Conservation (phyloP, 2,797 vertebrate genomes). For the Scolopax rusticola region DNA sequence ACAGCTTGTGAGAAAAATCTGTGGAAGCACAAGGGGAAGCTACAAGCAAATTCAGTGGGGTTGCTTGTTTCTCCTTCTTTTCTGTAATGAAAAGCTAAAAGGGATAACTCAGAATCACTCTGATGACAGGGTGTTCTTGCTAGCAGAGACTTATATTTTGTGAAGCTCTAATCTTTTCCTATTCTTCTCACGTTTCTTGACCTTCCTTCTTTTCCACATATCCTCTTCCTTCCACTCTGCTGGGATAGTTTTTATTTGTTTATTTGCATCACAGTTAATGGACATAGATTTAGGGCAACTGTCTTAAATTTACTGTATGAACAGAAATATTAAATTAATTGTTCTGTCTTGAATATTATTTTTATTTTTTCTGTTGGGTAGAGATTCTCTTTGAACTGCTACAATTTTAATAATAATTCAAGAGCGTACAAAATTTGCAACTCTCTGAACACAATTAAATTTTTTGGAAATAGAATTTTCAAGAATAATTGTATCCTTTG, state of each 20-base stretch:
- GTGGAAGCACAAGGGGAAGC: not conserved
- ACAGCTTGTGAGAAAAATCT: not conserved
- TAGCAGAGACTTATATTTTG: not conserved
- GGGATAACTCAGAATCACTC: not conserved
- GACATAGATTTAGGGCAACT: not conserved
- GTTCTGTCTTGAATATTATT: not conserved
- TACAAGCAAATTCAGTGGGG: not conserved
- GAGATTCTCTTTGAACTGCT: not conserved
- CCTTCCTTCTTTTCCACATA: not conserved
- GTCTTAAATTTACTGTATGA: not conserved
- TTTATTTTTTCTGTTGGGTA: not conserved
- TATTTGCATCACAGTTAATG: not conserved
- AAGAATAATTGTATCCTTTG: not conserved
- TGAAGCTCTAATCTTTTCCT: not conserved
- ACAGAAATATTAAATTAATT: not conserved
- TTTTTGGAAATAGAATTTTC: constrained; percentile 24
- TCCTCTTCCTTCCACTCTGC: not conserved
- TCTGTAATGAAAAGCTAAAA: not conserved
- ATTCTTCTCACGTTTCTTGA: not conserved
- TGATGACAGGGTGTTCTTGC: not conserved
- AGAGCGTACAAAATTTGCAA: not conserved
- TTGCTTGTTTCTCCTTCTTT: not conserved
- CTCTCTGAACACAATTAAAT: not conserved
- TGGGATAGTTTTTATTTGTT: not conserved
- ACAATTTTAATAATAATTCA: not conserved